Percentiles rank a stretch among this genome's conserved stretches.
Evolutionary conservation across 1,140 invertebrate species (phyloP).

Genomic region (Drosophila azteca): DNA sequence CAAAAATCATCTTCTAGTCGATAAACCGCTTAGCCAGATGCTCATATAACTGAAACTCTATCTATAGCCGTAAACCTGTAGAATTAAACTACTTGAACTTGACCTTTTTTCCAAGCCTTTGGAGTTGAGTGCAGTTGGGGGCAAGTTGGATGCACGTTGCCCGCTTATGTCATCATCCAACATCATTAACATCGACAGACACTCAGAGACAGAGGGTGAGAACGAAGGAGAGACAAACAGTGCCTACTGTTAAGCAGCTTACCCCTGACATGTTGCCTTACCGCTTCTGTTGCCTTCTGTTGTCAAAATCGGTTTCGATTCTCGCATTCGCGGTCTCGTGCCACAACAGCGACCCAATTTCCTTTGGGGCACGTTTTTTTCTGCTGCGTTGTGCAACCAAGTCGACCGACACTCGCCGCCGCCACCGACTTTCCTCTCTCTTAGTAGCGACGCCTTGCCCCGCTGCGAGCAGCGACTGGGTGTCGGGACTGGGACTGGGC

Average conservation of each 20-base stretch:
- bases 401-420: background rate
- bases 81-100: constrained; percentile 33
- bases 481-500: constrained; percentile 13
- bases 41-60: background rate
- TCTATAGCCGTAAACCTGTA: background rate
- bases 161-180: constrained; percentile 39
- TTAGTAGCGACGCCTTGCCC: background rate
- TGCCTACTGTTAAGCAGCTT: constrained; percentile 38
- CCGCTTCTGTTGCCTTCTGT: constrained; percentile 25
- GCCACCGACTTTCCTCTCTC: background rate
- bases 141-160: constrained; percentile 28
- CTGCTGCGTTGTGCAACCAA: constrained; percentile 47
- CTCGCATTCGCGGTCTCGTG: constrained; percentile 37
- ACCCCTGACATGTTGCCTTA: constrained; percentile 39
- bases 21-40: background rate
- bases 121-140: background rate
- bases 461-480: background rate
- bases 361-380: constrained; percentile 45
- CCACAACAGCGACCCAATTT: constrained; percentile 48
- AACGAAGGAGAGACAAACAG: constrained; percentile 12
- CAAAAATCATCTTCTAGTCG: background rate
- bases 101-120: constrained; percentile 29
- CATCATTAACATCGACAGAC: constrained; percentile 38
- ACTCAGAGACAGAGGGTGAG: background rate
- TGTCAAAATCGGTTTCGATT: constrained; percentile 40